Percentiles rank a stretch among this genome's conserved stretches.
Conservation (phyloP, 64 coral and sea anemone species). For the Montipora cactus region DNA sequence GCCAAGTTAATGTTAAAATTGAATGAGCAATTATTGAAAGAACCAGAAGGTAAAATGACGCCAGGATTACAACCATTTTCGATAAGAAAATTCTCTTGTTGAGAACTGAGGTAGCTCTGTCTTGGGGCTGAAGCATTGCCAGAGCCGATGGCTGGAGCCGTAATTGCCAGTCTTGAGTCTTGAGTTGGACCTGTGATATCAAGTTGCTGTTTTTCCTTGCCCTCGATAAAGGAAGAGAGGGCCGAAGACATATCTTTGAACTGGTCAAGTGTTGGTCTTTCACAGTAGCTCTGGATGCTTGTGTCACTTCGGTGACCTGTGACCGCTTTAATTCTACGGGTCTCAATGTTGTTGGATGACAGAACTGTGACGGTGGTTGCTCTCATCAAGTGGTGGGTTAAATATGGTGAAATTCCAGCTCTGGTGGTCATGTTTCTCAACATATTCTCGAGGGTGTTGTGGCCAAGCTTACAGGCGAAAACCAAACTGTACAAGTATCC, state of each 20-base stretch:
- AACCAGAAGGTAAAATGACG: neutral
- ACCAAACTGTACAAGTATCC: neutral
- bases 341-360: conserved; percentile 6
- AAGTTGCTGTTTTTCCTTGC: neutral
- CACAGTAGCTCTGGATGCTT: conserved; percentile 31
- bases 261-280: neutral
- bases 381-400: neutral
- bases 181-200: neutral
- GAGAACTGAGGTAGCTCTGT: neutral
- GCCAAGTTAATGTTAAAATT: neutral
- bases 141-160: neutral
- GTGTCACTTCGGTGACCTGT: conserved; percentile 30
- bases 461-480: neutral
- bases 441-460: neutral
- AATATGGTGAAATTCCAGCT: neutral
- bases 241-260: neutral
- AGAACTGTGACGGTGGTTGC: neutral
- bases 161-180: neutral
- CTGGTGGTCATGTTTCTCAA: neutral
- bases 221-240: neutral
- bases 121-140: neutral
- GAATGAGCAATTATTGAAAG: neutral
- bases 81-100: neutral
- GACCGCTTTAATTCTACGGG: conserved; percentile 25
- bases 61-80: neutral